Evolutionary conservation across 1,140 invertebrate genomes (phyloP).

Genomic region (Papilio machaon): DNA sequence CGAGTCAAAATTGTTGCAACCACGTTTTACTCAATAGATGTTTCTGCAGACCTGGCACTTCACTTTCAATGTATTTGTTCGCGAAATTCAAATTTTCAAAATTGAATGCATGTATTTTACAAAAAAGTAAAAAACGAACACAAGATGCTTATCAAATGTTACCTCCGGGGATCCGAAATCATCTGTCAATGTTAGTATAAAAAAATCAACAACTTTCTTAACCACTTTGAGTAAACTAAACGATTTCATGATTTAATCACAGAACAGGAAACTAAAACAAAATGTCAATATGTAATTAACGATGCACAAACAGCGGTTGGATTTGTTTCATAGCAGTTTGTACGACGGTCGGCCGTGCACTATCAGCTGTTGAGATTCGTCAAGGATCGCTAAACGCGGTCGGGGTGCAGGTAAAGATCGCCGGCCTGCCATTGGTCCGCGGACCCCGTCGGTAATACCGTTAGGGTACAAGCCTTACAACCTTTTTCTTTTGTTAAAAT

Average conservation of each 20-base stretch:
- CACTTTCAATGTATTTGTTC: not conserved
- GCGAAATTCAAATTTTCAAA: not conserved
- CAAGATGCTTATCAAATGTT: slow-evolving; percentile 22
- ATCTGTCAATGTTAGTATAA: slow-evolving; percentile 28
- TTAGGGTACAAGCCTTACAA: slow-evolving; percentile 32
- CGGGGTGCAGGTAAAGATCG: slow-evolving; percentile 31
- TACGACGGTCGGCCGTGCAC: slow-evolving; percentile 12
- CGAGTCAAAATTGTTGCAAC: not conserved
- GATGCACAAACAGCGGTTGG: not conserved
- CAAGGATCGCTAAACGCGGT: slow-evolving; percentile 18
- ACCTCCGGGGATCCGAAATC: slow-evolving; percentile 38
- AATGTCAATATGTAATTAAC: slow-evolving; percentile 1
- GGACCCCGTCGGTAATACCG: slow-evolving; percentile 17
- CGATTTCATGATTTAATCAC: slow-evolving; percentile 26
- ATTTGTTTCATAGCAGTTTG: slow-evolving; percentile 11
- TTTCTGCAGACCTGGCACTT: not conserved
- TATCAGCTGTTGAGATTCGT: slow-evolving; percentile 33
- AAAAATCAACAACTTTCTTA: slow-evolving; percentile 35
- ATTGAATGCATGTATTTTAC: slow-evolving; percentile 45
- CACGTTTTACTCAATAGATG: not conserved
- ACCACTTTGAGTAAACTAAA: slow-evolving; percentile 28
- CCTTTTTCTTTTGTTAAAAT: slow-evolving; percentile 21
- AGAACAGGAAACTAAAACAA: not conserved
- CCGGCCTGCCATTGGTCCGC: slow-evolving; percentile 25
- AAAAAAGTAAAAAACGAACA: not conserved